Evolutionary conservation across 2,888 invertebrate species (phyloP).

Genomic region (Pycnomerus fuliginosus): DNA sequence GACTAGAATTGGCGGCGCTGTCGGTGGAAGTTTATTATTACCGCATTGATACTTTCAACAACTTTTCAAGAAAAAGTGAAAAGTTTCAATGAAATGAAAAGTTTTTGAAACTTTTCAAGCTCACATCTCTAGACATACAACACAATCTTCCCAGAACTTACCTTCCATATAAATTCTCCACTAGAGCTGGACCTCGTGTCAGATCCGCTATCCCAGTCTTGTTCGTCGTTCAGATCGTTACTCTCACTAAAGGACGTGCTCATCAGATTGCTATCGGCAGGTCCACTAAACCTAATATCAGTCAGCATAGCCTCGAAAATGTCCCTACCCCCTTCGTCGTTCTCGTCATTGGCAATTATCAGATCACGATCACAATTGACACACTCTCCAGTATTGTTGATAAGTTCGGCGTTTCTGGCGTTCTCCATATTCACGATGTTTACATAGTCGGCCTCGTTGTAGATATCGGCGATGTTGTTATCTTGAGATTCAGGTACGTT

Average conservation of each 20-base stretch:
- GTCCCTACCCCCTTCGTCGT: slow-evolving; percentile 27
- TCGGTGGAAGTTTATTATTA: too few species aligned
- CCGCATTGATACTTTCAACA: too few species aligned
- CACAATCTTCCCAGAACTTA: slow-evolving; percentile 42
- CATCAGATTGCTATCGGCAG: slow-evolving; percentile 50
- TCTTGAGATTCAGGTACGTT: slow-evolving; percentile 2
- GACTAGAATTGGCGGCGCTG: too few species aligned
- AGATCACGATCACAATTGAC: slow-evolving; percentile 36
- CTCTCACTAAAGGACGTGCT: slow-evolving; percentile 55
- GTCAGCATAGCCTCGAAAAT: slow-evolving; percentile 43
- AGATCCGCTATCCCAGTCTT: slow-evolving; percentile 72
- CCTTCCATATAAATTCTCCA: slow-evolving; percentile 80
- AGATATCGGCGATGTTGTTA: slow-evolving; percentile 21
- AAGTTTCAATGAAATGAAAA: too few species aligned
- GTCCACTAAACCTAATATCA: slow-evolving; percentile 52
- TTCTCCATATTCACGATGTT: slow-evolving; percentile 39
- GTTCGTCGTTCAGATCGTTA: slow-evolving; percentile 56
- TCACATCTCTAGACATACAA: slow-evolving; percentile 23
- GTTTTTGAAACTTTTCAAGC: too few species aligned
- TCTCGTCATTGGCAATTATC: slow-evolving; percentile 36
- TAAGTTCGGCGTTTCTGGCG: slow-evolving; percentile 25
- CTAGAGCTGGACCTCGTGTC: slow-evolving; percentile 72
- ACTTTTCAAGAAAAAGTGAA: too few species aligned
- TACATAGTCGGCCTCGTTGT: slow-evolving; percentile 40
- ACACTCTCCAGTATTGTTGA: slow-evolving; percentile 18